Evolutionary conservation across 2,113 vertebrate genomes (phyloP), one percentile per base, ranked within the genome.

Genomic region (Cyanoliseus patagonus): DNA sequence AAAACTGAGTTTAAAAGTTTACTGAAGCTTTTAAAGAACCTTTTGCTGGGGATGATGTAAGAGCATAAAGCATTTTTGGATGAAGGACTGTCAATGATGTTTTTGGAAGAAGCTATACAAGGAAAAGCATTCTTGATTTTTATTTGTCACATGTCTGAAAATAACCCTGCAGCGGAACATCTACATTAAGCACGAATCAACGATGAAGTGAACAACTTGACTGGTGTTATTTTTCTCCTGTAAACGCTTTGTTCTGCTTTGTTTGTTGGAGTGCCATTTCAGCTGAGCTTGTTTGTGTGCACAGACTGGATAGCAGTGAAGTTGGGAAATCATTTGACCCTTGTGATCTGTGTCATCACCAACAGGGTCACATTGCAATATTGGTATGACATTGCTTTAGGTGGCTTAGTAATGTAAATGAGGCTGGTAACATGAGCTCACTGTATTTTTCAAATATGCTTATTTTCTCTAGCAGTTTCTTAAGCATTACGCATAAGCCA

Each of bases 381-480:
- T 69, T 24, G 74, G 77, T 84, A 61, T 92, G 86, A 73, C 76
- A 28, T 49, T 81, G 63, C 83, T 96, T 82, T 82, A 82, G 81
- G 77, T 83, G 70, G 47, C 82, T 96, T 87, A 79, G 88, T 47
- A 87, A 66, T 2, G 1, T 69, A 84, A 88, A 69, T 42, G 51
- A 86, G 61, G 39, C 80, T 84, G 24, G 88, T 94, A 93, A 91
- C 37, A n/a, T 90, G 90, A 97, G 76, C 74, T 86, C 53, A 33
- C 12, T 64, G 10, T 96, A 55, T 42, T 73, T 67, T 74, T 69
- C 52, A 68, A 72, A 64, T 59, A 37, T n/a, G 15, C 62, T 66
- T 84, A 83, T 95, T 96, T 91, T 96, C 77, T 91, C 49, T 73
- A 87, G 90, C 63, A 92, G 49, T 85, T 93, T 63, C 66, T 49